Evolutionary conservation across 2,113 vertebrate genomes (phyloP).

Genomic region (Gasterosteus nipponicus): DNA sequence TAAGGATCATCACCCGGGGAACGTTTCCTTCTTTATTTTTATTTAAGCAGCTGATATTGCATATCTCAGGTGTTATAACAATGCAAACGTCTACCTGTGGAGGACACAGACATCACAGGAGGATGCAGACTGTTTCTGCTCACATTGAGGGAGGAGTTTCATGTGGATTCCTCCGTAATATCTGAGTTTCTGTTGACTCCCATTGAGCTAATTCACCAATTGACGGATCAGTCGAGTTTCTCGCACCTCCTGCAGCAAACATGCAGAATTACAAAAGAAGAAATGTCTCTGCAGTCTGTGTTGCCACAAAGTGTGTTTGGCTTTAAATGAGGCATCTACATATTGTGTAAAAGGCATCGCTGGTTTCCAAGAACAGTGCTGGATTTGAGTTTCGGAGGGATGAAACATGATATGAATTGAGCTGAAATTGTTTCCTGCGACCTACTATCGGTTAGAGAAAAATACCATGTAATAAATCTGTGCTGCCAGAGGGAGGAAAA

Average conservation of each 20-base stretch:
- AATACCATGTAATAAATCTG: neutral
- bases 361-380: slow-evolving; percentile 3
- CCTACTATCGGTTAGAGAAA: neutral
- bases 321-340: neutral
- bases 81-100: neutral
- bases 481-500: neutral
- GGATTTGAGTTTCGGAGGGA: neutral
- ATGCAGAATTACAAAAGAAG: neutral
- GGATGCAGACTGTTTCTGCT: neutral
- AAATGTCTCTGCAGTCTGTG: neutral
- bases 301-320: neutral
- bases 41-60: neutral
- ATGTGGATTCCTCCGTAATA: neutral
- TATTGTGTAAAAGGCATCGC: neutral
- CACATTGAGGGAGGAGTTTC: neutral
- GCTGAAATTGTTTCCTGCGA: neutral
- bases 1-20: neutral
- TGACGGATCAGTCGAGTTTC: neutral
- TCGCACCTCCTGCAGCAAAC: neutral
- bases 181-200: neutral
- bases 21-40: neutral
- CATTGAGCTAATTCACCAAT: neutral
- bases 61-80: neutral
- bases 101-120: neutral
- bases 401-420: slow-evolving; percentile 12